Evolutionary conservation across 1,140 invertebrate genomes (phyloP).

Genomic region (Scaptomyza graminum): DNA sequence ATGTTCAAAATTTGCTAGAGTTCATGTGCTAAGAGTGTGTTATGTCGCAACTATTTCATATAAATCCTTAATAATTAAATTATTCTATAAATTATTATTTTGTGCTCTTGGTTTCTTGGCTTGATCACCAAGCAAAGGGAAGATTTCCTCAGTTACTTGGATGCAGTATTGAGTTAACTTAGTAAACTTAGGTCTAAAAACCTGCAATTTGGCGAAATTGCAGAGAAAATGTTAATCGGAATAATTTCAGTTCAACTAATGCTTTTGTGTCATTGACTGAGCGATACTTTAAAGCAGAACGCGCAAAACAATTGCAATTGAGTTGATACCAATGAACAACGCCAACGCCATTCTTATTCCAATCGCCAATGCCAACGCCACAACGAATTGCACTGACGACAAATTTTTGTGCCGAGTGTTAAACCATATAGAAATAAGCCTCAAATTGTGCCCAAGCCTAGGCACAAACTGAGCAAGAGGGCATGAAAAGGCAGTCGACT

Average conservation of each 20-base stretch:
- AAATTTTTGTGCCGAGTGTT: slow-evolving; percentile 67
- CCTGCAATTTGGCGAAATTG: too few species aligned
- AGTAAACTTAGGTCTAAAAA: too few species aligned
- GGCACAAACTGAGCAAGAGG: slow-evolving; percentile 17
- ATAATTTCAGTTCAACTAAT: not conserved
- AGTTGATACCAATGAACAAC: slow-evolving; percentile 40
- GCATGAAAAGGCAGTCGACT: slow-evolving; percentile 1
- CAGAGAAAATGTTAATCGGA: too few species aligned
- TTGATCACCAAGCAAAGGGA: too few species aligned
- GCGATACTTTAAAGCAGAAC: slow-evolving; percentile 28
- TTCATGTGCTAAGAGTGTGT: slow-evolving; percentile 57
- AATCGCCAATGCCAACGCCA: slow-evolving; percentile 41
- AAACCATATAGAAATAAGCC: slow-evolving; percentile 73
- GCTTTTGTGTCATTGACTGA: slow-evolving; percentile 38
- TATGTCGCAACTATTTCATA: slow-evolving; percentile 73
- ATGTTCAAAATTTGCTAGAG: slow-evolving; percentile 67
- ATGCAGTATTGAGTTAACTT: too few species aligned
- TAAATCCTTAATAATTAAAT: slow-evolving; percentile 79
- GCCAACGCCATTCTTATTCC: not conserved
- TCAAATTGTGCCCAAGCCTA: slow-evolving; percentile 56
- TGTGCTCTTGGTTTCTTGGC: too few species aligned
- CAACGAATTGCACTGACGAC: slow-evolving; percentile 72
- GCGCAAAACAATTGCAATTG: slow-evolving; percentile 51
- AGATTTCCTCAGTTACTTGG: too few species aligned
- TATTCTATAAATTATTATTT: too few species aligned